Percentiles rank a stretch among this genome's conserved stretches.
Conservation (phyloP, 2,888 invertebrate genomes). For the Mesorhabditis sp. region DNA sequence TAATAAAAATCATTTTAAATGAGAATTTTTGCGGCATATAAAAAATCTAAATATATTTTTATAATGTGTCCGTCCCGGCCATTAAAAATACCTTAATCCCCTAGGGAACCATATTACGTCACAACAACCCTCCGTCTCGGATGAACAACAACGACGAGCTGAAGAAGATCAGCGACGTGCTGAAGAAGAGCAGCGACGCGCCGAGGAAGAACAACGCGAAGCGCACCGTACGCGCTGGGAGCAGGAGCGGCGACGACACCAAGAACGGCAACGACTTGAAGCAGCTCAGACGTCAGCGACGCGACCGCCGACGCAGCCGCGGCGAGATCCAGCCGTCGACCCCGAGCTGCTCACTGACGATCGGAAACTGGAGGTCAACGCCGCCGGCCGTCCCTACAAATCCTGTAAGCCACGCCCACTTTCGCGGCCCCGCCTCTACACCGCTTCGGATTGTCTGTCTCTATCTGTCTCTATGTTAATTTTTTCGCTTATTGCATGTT, state of each 20-base stretch:
- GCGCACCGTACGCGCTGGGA: not conserved
- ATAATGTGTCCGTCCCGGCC: too few relatives aligned
- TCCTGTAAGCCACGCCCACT: not conserved
- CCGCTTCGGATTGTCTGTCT: too few relatives aligned
- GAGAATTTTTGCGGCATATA: too few relatives aligned
- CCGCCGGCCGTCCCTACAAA: not conserved
- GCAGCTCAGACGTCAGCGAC: not conserved
- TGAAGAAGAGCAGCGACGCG: constrained; percentile 1
- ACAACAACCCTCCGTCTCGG: too few relatives aligned
- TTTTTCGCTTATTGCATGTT: too few relatives aligned
- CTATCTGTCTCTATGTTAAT: too few relatives aligned
- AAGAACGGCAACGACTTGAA: not conserved
- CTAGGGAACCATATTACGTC: too few relatives aligned
- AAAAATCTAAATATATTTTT: too few relatives aligned
- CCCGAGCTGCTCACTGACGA: not conserved
- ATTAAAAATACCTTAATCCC: too few relatives aligned
- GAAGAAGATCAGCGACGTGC: not conserved
- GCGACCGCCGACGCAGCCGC: not conserved
- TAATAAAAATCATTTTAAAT: too few relatives aligned
- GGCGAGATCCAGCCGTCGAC: not conserved
- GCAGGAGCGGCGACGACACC: not conserved
- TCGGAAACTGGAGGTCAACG: not conserved
- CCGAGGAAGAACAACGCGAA: not conserved
- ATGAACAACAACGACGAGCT: too few relatives aligned
- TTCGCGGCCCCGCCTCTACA: too few relatives aligned